Base-by-base conservation (phyloP, 1,140 invertebrate species). In the Parapsyche elsis region DNA sequence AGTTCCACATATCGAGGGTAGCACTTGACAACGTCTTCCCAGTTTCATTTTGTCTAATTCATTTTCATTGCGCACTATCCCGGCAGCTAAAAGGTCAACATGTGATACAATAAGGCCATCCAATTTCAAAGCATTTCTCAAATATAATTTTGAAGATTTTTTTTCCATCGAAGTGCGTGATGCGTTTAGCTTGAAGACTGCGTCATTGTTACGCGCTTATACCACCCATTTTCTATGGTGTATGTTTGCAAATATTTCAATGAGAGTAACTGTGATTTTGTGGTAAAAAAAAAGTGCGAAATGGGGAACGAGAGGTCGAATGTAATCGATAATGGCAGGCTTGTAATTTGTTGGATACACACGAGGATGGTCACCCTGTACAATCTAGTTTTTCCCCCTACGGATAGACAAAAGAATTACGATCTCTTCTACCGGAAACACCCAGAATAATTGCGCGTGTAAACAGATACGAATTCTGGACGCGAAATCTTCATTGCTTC, bases 391-490 rank as follows among this genome's bases (percentile, higher is more conserved):
- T 53, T 30, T 38, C 21, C 59, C 75, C 59, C 59, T 77, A 19
- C 57, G 23, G 59, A 64, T 77, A 64, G 75, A 77, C 57, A 67
- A 77, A 67, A 77, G 75, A 77, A 77, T 77, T 77, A 77, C 75
- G 12, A 64, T 77, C 75, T 77, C 21, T 53, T 64, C 57, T 44
- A 21, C 26, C 38, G 59, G 53, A 75, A 75, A 75, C 49, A 16
- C 23, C 19, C 53, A 64, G 59, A 77, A 77, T 77, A 77, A 77
- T 77, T 77, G 53, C 26, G 53, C 75, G 75, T 64, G 75, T 64
- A 77, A 77, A 77, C 57, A 77, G 75, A 77, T 64, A 49, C 59
- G 75, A 77, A 77, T 44, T 57, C 14, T 74, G 44, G 71, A 49
- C 26, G 21, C 45, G 59, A 61, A 67, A 67, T 67, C 14, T 67